phyloP scores from a whole-genome alignment of 2,113 vertebrate genomes.

The Mustelus asterias region DNA sequence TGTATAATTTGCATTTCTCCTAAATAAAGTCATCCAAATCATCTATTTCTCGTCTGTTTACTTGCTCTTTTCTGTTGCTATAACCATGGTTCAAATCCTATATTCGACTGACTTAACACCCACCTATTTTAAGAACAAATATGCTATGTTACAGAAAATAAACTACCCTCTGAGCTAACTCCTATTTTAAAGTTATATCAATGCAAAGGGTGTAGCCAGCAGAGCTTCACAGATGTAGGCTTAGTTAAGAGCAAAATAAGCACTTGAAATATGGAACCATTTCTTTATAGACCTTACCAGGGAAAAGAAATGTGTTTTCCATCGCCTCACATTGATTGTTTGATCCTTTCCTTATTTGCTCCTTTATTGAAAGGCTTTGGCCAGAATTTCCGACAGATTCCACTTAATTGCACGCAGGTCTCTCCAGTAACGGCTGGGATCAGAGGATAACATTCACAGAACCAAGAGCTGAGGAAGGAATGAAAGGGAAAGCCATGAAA shows the following conservation, averaged over 20 bases:
- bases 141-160: neutral
- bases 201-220: neutral
- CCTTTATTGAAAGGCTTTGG: neutral
- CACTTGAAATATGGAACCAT: neutral
- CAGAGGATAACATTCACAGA: neutral
- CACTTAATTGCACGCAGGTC: neutral
- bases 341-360: neutral
- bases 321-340: neutral
- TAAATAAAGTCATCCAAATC: neutral
- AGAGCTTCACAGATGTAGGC: neutral
- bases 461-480: neutral
- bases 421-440: neutral
- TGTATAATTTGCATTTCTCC: neutral
- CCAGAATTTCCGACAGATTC: neutral
- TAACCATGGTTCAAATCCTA: neutral
- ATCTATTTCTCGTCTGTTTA: neutral
- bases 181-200: neutral
- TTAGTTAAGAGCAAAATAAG: neutral
- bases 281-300: neutral
- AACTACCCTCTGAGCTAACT: neutral
- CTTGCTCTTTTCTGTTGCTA: neutral
- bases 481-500: neutral
- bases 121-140: neutral
- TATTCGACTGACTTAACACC: neutral
- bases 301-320: neutral